Evolutionary conservation across 92 coral and sea anemone genomes (phyloP).

Genomic region (Zoanthus solanderi): DNA sequence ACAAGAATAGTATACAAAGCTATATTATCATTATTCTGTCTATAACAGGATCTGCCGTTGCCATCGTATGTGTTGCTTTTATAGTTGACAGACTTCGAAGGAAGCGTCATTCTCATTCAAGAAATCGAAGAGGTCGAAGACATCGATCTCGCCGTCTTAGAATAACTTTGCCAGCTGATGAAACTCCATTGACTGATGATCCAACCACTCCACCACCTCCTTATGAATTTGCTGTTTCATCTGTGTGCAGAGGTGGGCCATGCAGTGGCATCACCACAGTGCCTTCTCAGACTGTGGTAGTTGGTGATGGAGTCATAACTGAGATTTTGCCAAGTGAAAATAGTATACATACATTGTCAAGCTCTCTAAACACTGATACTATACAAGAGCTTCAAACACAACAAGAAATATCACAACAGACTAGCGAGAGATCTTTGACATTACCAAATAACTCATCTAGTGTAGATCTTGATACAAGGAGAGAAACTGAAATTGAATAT

Average conservation of each 20-base stretch:
- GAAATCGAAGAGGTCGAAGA: conserved; percentile 72
- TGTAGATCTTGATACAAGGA: background rate
- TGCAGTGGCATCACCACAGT: background rate
- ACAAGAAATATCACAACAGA: background rate
- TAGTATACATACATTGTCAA: background rate
- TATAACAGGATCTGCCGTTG: conserved; percentile 77
- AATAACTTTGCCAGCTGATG: conserved; percentile 49
- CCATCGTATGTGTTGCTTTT: conserved; percentile 76
- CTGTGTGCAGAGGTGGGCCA: conserved; percentile 47
- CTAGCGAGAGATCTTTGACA: background rate
- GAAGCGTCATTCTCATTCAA: conserved; percentile 72
- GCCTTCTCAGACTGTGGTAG: background rate
- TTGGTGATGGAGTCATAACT: background rate
- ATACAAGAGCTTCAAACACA: background rate
- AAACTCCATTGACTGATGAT: conserved; percentile 64
- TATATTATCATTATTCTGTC: conserved; percentile 81
- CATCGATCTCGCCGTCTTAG: conserved; percentile 63
- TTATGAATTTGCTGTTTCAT: conserved; percentile 67
- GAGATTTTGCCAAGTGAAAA: conserved; percentile 18
- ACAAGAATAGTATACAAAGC: conserved; percentile 64
- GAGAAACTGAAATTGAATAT: background rate
- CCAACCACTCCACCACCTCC: conserved; percentile 90
- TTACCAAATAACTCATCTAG: background rate
- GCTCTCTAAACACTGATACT: background rate
- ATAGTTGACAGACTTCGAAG: conserved; percentile 76